phyloP scores from a whole-genome alignment of 2,888 invertebrate genomes.

The Drosophila melanocephala region DNA sequence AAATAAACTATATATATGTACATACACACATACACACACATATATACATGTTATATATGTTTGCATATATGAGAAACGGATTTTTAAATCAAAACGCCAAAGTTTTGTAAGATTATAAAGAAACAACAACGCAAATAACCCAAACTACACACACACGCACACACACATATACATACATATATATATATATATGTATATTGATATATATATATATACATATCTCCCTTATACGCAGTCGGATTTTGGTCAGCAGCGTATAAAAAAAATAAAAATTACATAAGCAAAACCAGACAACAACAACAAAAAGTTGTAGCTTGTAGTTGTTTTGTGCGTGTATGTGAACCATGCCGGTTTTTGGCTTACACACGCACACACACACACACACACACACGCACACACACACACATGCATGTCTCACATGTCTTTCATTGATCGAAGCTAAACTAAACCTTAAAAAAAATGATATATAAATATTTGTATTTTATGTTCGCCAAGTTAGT shows the following conservation, averaged over 20 bases:
- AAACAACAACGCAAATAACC: constrained; percentile 36
- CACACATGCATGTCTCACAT: not conserved
- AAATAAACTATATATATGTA: constrained; percentile 1
- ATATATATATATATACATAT: constrained; percentile 1
- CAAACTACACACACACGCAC: constrained; percentile 18
- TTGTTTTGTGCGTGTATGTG: constrained; percentile 31
- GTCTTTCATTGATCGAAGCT: constrained; percentile 58
- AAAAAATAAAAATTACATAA: constrained; percentile 46
- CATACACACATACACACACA: accelerated
- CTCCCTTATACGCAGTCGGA: constrained; percentile 30
- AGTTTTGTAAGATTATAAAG: constrained; percentile 65
- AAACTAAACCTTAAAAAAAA: constrained; percentile 31
- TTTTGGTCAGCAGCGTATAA: constrained; percentile 53
- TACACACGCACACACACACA: constrained; percentile 16
- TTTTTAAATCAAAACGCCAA: constrained; percentile 67
- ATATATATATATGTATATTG: not conserved
- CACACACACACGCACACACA: constrained; percentile 5
- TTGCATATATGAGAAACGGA: constrained; percentile 10
- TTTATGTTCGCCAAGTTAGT: constrained; percentile 17
- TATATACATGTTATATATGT: not conserved
- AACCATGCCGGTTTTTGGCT: constrained; percentile 59
- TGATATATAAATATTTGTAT: constrained; percentile 22
- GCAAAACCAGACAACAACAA: constrained; percentile 24
- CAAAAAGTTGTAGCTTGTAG: constrained; percentile 23
- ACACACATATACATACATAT: not conserved